Evolutionary conservation across 92 coral and sea anemone species (phyloP).

Genomic region (Desmophyllum pertusum): DNA sequence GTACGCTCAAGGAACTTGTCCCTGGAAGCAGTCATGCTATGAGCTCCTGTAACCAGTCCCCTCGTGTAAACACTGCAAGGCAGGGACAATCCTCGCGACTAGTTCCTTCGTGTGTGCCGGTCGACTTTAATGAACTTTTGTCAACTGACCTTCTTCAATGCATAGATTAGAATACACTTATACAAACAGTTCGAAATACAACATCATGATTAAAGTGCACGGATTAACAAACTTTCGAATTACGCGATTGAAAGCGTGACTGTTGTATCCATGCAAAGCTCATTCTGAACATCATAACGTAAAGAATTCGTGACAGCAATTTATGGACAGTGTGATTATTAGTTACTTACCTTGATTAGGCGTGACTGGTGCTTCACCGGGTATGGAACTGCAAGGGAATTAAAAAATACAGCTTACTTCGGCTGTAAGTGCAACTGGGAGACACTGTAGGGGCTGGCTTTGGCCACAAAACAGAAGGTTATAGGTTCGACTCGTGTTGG

Average conservation of each 20-base stretch:
- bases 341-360: constrained; percentile 31
- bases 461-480: too few relatives aligned
- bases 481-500: too few relatives aligned
- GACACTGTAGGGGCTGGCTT: neutral
- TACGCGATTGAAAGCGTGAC: neutral
- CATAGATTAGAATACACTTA: neutral
- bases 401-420: neutral
- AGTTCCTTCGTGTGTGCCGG: too few relatives aligned
- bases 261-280: neutral
- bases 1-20: too few relatives aligned
- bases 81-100: too few relatives aligned
- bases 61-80: too few relatives aligned
- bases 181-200: neutral
- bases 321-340: neutral
- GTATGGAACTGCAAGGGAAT: constrained; percentile 23
- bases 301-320: neutral
- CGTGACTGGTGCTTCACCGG: constrained; percentile 38
- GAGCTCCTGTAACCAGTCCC: too few relatives aligned
- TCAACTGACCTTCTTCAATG: neutral
- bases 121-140: too few relatives aligned
- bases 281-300: neutral
- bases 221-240: neutral
- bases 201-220: neutral
- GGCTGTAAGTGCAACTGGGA: neutral
- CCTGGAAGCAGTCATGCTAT: too few relatives aligned